Base-by-base conservation (phyloP, 2,797 vertebrate genomes). In the Danio choprae region DNA sequence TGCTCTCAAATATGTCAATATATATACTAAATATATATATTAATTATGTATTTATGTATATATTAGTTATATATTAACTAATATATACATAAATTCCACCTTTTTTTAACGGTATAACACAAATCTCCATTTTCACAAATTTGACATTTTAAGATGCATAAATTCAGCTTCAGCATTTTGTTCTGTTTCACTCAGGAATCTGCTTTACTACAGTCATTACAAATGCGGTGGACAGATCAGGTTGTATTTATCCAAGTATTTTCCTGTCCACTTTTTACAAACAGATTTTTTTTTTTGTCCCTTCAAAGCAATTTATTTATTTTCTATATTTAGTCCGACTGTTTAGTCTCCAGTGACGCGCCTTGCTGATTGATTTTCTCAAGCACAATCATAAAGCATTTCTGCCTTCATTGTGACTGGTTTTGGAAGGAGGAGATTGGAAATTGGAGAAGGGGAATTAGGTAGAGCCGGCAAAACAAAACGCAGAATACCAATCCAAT, bases 401-500 rank as follows among this genome's bases (percentile, higher is more conserved):
- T 77, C 64, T 77, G 64, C 63, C 43, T 36, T 69, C 64, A 77
- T 68, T 77, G 75, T 68, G 58, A 48, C 51, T 13, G 41, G 43
- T 20, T 77, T 69, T 59, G 64, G 53, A 77, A 77, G 29, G 64
- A 77, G 75, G 75, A 77, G 75, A 77, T 77, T 77, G 43, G 63
- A 77, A 77, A 77, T 59, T 50, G 51, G 22, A 77, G 75, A 59
- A 69, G 53, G 64, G 64, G 64, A 77, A 77, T 59, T 65, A 44
- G 75, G 40, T n/a, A 29, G 41, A 51, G 41, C 63, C 22, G 9
- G 22, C 53, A 59, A 77, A 77, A 77, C 64, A 77, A 58, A 56
- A 48, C 50, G 11, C 50, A 15, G 40, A 77, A 68, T 58, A 68
- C 56, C 5, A 77, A 77, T 69, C 22, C 51, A 59, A 50, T 77